Base-by-base conservation (phyloP, 2,113 vertebrate species). In the Lophotis ruficrista region DNA sequence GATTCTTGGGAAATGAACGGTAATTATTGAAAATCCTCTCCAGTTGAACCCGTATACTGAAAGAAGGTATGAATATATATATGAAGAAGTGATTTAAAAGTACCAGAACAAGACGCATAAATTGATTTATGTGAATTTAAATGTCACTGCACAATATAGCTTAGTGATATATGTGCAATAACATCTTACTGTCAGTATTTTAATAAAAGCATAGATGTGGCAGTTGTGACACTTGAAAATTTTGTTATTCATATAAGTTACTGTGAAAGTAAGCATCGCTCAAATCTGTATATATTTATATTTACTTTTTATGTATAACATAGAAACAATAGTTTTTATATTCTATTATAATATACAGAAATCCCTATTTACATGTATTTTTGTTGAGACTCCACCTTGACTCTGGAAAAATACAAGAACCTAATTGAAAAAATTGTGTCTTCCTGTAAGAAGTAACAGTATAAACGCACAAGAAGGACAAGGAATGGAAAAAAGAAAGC, bases 11-110 rank as follows among this genome's bases (percentile, higher is more conserved):
- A 89, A 96, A 91, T 92, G 19, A 90, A 70, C 25, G 47, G 58
- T 71, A 75, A 89, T 93, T 58, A 65, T 87, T 95, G 57, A 96
- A 96, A 96, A 91, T 24, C 92, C 25, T 97, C 72, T 68, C 64
- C 45, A 62, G 62, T 41, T 82, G 61, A 64, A 89, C 85, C 19
- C 10, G 73, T 71, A 45, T 56, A 77, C 27, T 33, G 28, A 75
- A 33, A 87, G 43, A 53, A 78, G 37, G 35, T 28, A 90, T 43
- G 41, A 95, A 96, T 78, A 71, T 50, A 79, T 43, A 38, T 47
- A 41, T 43, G 31, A 47, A 69, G 45, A 66, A 82, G 54, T 77
- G 20, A 86, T 83, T 92, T 81, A 51, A 71, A 92, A 72, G 48
- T 79, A 71, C 30, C 28, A 22, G 50, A 68, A 83, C 61, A 86